Evolutionary conservation across 2,113 vertebrate genomes (phyloP), one percentile per base, ranked within the genome.

Genomic region (Odocoileus virginianus): DNA sequence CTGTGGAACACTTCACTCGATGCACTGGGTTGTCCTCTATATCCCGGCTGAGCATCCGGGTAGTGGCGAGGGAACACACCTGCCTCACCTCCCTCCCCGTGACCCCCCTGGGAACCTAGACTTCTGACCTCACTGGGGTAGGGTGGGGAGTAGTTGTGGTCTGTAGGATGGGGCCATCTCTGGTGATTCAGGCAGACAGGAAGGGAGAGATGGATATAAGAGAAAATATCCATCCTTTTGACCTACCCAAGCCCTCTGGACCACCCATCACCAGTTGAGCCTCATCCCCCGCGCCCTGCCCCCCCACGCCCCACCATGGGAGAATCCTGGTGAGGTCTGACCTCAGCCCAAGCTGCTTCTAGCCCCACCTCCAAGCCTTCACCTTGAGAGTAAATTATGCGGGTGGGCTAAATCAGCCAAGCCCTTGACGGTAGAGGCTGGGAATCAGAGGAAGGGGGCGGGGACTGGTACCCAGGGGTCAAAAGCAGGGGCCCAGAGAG

Each of bases 401-500:
- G 36, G 36, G 33, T 28, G n/a, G 55, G 50, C 74, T 27, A 79
- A 45, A 71, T 58, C 54, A 7, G 40, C 1, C 15, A 71, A 54
- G 71, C 30, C 47, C 54, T 90, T 61, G 79, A 79, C 13, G n/a
- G 45, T 47, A 57, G 67, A 87, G 40, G 45, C n/a, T 57, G 43
- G 79, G 71, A 93, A 27, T 47, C 45, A 60, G 81, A 50, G 0
- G 1, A 58, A 67, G 60, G 19, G 79, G 84, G 5, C 52, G n/a
- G 52, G 52, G 36, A 64, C 50, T 7, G 91, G 87, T 52, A 79
- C 82, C 17, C 15, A 96, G 43, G 45, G 92, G 71, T 58, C 89
- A 47, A 82, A 85, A 58, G 91, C 89, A 52, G 95, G 94, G 98
- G 67, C 36, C 10, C 30, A 74, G 96, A 89, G 55, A 27, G 47